These are phyloP conservation scores for Strigamia crassipes DNA, from an alignment of 2,888 invertebrate species.

Conservation along the genomic window DNA sequence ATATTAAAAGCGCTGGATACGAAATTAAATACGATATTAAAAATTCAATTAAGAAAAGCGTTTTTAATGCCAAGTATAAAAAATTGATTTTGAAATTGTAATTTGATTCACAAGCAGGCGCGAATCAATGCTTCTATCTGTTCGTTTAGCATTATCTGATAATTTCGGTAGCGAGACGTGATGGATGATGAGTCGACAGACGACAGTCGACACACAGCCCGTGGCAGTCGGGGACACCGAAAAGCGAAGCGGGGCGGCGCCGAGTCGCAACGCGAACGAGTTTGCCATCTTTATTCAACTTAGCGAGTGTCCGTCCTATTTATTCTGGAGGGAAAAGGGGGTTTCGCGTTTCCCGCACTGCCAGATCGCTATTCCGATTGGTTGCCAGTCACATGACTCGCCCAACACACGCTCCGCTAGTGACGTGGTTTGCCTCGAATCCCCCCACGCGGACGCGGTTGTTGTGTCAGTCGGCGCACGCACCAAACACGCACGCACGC, in stretches of 20 bases:
- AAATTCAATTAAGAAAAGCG: no score
- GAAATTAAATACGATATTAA: no score
- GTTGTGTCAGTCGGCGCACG: slow-evolving; percentile 37
- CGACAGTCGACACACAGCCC: no score
- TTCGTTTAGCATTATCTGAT: no score
- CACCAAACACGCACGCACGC: slow-evolving; percentile 29
- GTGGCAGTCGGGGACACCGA: neutral
- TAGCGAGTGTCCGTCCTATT: neutral
- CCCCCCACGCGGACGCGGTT: slow-evolving; percentile 14
- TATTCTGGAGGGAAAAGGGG: neutral
- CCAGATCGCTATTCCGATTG: neutral
- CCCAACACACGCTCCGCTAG: neutral
- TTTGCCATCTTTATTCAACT: slow-evolving; percentile 6
- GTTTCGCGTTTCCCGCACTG: slow-evolving; percentile 15
- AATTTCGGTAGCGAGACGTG: neutral
- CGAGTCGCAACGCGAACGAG: neutral
- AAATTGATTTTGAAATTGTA: no score
- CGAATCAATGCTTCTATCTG: no score
- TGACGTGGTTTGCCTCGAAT: slow-evolving; percentile 10
- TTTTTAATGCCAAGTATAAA: no score
- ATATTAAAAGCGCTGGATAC: no score
- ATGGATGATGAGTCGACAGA: slow-evolving; percentile 1
- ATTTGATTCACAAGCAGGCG: no score
- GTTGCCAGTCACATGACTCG: neutral
- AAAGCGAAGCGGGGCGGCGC: no score